A percentile compares a stretch with the other conserved stretches of the same genome.
Conservation (phyloP, 2,888 invertebrate genomes). For the Macrosoma leucophasiata region DNA sequence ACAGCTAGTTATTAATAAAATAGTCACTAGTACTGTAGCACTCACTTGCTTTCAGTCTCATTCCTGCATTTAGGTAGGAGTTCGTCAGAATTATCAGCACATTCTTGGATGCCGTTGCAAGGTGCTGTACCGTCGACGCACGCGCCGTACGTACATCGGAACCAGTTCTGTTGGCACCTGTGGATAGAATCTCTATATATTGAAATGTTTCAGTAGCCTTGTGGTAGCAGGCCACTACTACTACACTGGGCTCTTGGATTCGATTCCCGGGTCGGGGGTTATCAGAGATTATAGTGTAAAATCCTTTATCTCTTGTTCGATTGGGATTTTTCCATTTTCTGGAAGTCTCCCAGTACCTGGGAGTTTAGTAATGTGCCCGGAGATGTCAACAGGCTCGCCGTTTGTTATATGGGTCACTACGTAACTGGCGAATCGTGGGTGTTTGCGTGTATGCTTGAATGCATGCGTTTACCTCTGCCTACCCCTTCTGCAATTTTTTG, state of each 20-base stretch:
- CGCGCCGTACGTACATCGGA: slow-evolving; percentile 37
- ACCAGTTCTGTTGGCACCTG: slow-evolving; percentile 28
- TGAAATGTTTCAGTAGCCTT: not conserved
- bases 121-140: slow-evolving; percentile 35
- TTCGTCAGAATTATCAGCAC: slow-evolving; percentile 63
- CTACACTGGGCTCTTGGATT: too few relatives aligned
- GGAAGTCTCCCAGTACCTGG: not conserved
- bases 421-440: too few relatives aligned
- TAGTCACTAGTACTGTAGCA: too few relatives aligned
- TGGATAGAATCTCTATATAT: not conserved
- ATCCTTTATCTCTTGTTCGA: not conserved
- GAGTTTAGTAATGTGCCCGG: not conserved
- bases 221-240: too few relatives aligned
- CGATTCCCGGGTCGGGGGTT: too few relatives aligned
- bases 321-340: not conserved
- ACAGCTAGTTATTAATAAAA: too few relatives aligned
- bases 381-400: too few relatives aligned
- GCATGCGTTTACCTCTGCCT: too few relatives aligned
- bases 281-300: not conserved
- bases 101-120: slow-evolving; percentile 39
- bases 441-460: too few relatives aligned
- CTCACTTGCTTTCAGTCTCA: too few relatives aligned
- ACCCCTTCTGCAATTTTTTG: too few relatives aligned
- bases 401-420: too few relatives aligned
- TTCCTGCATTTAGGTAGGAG: slow-evolving; percentile 50